Conservation (phyloP, 2,113 vertebrate species). For the Ciconia maguari region DNA sequence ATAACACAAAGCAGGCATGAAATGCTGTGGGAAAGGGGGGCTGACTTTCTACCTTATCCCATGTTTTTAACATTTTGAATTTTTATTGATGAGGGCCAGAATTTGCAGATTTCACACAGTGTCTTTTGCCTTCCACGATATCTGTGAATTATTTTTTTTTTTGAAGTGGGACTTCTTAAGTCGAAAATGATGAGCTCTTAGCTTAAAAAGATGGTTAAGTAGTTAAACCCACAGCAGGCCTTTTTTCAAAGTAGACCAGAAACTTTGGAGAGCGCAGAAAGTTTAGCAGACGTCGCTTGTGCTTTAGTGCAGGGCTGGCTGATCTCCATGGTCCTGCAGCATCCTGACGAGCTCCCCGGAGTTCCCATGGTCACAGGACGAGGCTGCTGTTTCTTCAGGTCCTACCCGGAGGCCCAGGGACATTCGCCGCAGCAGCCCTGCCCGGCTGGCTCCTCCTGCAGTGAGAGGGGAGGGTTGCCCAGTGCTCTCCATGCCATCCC, state of each 20-base stretch:
- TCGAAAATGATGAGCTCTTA: neutral
- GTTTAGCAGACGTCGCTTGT: neutral
- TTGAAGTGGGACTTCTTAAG: neutral
- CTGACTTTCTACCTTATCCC: neutral
- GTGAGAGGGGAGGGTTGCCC: neutral
- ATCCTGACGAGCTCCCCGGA: neutral
- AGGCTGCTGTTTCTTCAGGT: neutral
- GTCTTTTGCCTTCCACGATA: neutral
- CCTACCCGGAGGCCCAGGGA: too few relatives aligned
- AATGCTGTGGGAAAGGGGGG: neutral
- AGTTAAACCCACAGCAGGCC: neutral
- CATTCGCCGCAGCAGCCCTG: neutral
- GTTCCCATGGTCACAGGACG: accelerated
- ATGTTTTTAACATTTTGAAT: neutral
- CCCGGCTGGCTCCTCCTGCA: accelerated
- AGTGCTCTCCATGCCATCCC: neutral
- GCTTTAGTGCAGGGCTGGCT: neutral
- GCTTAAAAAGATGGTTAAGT: neutral
- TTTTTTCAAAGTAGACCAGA: neutral
- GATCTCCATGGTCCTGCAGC: neutral
- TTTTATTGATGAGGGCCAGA: neutral
- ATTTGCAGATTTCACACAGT: neutral
- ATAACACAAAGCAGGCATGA: neutral
- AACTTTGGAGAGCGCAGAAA: neutral
- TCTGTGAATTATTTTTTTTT: neutral